phyloP scores from a whole-genome alignment of 2,113 vertebrate genomes.

The Percopsis transmontana region DNA sequence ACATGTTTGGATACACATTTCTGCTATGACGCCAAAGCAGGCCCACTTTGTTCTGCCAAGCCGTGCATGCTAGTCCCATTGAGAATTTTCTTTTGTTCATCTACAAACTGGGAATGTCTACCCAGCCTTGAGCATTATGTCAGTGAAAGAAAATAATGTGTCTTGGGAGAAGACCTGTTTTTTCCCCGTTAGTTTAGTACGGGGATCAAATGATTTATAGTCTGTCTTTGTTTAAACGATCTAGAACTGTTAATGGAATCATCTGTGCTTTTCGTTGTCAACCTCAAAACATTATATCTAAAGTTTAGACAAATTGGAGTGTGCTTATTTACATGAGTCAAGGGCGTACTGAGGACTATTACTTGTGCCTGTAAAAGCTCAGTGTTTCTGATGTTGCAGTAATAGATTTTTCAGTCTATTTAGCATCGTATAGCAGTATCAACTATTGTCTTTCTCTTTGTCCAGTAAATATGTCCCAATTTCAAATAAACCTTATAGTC shows the following conservation, averaged over 20 bases:
- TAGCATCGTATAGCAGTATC: too few species aligned
- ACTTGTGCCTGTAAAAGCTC: background rate
- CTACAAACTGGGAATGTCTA: background rate
- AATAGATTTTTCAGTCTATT: too few species aligned
- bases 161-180: background rate
- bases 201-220: background rate
- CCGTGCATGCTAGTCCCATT: background rate
- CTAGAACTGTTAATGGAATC: background rate
- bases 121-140: constrained; percentile 1
- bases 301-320: background rate
- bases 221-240: background rate
- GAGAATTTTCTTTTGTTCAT: background rate
- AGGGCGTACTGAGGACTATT: background rate
- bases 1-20: background rate
- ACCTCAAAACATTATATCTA: background rate
- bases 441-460: too few species aligned
- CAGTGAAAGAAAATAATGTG: constrained; percentile 1
- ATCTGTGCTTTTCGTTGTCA: background rate
- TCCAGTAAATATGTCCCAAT: constrained; percentile 17
- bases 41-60: background rate
- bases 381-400: background rate
- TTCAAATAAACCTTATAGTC: constrained; percentile 7
- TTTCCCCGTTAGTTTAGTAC: background rate
- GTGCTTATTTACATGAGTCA: constrained; percentile 1
- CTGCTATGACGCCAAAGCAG: constrained; percentile 7